These are phyloP conservation scores for Vollenhovia emeryi DNA, from an alignment of 1,140 invertebrate genomes.

Conservation along the genomic window DNA sequence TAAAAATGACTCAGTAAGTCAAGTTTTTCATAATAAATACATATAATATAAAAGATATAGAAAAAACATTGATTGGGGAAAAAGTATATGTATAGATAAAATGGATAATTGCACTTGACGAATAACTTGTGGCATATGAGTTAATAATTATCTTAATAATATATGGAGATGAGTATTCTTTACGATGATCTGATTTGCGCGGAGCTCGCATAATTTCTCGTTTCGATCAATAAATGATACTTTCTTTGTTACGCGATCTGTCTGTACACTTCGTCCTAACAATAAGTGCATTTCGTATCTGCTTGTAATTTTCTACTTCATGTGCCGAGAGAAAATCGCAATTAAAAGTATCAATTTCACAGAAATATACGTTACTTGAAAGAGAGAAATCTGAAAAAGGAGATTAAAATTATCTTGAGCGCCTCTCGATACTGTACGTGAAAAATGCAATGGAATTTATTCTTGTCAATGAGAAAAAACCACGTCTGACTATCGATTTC, in stretches of 20 bases:
- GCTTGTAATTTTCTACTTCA: slow-evolving; percentile 11
- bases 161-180: slow-evolving; percentile 19
- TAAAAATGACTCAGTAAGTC: background rate
- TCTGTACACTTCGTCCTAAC: slow-evolving; percentile 59
- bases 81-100: background rate
- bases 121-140: background rate
- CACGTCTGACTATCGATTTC: background rate
- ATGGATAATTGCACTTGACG: slow-evolving; percentile 13
- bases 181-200: slow-evolving; percentile 49
- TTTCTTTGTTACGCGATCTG: slow-evolving; percentile 69
- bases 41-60: background rate
- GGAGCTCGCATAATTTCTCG: slow-evolving; percentile 43
- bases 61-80: background rate
- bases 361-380: background rate
- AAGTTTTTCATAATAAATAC: slow-evolving; percentile 20
- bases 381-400: too few relatives aligned
- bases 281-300: slow-evolving; percentile 54
- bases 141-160: background rate
- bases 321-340: slow-evolving; percentile 62
- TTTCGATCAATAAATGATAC: slow-evolving; percentile 69
- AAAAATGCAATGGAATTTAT: slow-evolving; percentile 13
- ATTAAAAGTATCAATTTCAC: background rate
- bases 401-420: background rate
- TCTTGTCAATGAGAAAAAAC: background rate
- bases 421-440: background rate